Evolutionary conservation across 2,888 invertebrate genomes (phyloP).

Genomic region (Yponomeuta malinellus): DNA sequence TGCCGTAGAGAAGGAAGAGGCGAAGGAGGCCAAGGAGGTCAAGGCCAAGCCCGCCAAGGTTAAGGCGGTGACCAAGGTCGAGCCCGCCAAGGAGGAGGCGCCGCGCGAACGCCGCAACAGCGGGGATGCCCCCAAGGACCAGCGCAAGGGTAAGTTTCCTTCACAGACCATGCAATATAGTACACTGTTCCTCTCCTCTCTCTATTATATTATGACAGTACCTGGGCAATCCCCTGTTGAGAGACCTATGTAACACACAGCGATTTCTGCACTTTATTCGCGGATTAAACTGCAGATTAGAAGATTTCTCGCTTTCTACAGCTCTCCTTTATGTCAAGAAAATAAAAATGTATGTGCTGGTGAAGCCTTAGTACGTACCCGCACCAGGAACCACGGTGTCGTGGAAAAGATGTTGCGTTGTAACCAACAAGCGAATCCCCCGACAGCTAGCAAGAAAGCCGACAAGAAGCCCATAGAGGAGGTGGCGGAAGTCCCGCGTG

Average conservation of each 20-base stretch:
- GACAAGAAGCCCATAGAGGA: slow-evolving; percentile 43
- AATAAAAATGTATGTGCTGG: too few relatives aligned
- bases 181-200: too few relatives aligned
- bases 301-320: too few relatives aligned
- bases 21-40: slow-evolving; percentile 38
- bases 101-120: slow-evolving; percentile 43
- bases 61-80: slow-evolving; percentile 34
- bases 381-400: too few relatives aligned
- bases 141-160: slow-evolving; percentile 52
- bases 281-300: too few relatives aligned
- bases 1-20: slow-evolving; percentile 49
- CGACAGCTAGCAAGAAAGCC: slow-evolving; percentile 45
- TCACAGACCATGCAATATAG: not conserved
- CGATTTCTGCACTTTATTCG: too few relatives aligned
- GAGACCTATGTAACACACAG: too few relatives aligned
- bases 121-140: slow-evolving; percentile 56
- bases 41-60: slow-evolving; percentile 35
- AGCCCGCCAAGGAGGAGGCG: slow-evolving; percentile 45
- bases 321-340: too few relatives aligned
- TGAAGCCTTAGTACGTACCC: too few relatives aligned
- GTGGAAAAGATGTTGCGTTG: not conserved
- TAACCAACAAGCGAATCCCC: not conserved
- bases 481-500: slow-evolving; percentile 30
- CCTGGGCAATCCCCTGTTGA: too few relatives aligned
- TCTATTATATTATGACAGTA: too few relatives aligned